Conservation (phyloP, 2,888 invertebrate species). For the Dendrolimus houi region DNA sequence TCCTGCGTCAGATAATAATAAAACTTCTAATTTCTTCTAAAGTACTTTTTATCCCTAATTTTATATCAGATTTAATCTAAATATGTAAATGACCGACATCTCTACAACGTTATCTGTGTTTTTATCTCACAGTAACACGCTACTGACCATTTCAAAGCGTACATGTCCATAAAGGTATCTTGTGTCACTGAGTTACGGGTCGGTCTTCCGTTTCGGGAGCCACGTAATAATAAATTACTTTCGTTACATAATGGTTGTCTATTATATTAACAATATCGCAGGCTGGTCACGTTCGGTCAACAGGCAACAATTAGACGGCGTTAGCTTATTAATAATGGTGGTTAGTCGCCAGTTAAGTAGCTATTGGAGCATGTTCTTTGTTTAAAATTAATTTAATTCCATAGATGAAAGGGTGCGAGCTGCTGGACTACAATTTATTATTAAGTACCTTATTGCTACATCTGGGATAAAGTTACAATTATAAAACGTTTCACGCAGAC, state of each 20-base stretch:
- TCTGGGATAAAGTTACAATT: no score
- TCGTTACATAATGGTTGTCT: conserved; percentile 5
- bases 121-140: not conserved
- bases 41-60: no score
- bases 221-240: not conserved
- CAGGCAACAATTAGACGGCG: not conserved
- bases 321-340: not conserved
- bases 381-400: no score
- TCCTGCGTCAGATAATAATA: no score
- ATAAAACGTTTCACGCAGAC: no score
- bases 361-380: no score
- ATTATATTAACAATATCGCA: not conserved
- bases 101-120: not conserved
- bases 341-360: not conserved
- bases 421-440: no score
- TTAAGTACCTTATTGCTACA: no score
- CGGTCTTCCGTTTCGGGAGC: not conserved
- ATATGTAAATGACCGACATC: not conserved
- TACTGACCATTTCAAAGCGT: not conserved
- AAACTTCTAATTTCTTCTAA: no score
- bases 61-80: no score
- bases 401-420: no score
- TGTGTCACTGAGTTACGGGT: not conserved
- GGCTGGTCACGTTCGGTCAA: not conserved
- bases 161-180: not conserved